A percentile compares a stretch with the other conserved stretches of the same genome.
phyloP scores from a whole-genome alignment of 2,888 invertebrate genomes.

The Bugulina stolonifera region DNA sequence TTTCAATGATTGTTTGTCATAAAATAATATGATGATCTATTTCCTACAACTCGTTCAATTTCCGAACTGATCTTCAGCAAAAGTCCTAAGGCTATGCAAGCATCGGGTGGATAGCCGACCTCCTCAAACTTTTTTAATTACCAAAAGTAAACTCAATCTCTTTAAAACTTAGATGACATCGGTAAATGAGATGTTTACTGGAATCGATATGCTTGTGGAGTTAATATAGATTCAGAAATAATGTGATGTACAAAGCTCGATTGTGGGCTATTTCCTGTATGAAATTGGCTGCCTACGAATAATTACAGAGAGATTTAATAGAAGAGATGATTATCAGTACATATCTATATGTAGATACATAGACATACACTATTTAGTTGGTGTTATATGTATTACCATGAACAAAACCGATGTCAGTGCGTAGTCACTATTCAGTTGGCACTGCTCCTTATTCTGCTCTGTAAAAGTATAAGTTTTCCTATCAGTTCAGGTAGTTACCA shows the following conservation, averaged over 20 bases:
- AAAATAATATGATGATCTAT: constrained; percentile 25
- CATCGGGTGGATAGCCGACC: background rate
- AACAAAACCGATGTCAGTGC: too few species aligned
- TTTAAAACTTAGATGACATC: constrained; percentile 23
- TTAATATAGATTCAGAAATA: background rate
- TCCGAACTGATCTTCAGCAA: background rate
- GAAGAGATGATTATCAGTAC: background rate
- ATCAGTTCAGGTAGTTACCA: too few species aligned
- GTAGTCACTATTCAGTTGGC: too few species aligned
- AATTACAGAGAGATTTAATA: background rate
- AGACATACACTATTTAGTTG: too few species aligned
- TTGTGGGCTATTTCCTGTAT: background rate
- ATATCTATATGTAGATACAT: too few species aligned
- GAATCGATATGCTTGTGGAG: background rate
- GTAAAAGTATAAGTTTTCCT: too few species aligned
- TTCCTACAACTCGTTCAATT: constrained; percentile 25
- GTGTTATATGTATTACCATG: too few species aligned
- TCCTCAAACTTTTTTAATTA: background rate
- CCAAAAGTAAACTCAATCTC: background rate
- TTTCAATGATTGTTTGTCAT: background rate
- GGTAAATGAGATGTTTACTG: constrained; percentile 19
- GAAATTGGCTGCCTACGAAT: background rate
- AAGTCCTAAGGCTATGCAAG: background rate
- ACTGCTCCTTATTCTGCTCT: too few species aligned
- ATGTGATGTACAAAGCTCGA: background rate